Conservation (phyloP, 2,113 vertebrate genomes). For the Bubo scandiacus region DNA sequence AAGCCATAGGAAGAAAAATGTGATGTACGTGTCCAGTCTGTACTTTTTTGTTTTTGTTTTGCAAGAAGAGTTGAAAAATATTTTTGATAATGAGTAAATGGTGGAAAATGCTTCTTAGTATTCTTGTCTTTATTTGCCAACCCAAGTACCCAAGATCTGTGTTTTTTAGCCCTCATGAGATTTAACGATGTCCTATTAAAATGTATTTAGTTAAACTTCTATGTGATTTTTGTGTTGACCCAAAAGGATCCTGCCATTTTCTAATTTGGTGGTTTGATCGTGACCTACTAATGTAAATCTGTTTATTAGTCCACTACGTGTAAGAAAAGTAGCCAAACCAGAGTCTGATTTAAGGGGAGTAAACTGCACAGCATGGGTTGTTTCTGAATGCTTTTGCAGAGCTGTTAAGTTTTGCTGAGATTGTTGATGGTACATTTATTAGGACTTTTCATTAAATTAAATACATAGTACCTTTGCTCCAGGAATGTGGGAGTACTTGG, state of each 20-base stretch:
- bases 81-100: constrained; percentile 95
- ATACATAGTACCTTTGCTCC: constrained; percentile 45
- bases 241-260: constrained; percentile 67
- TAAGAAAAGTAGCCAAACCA: constrained; percentile 43
- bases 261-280: constrained; percentile 53
- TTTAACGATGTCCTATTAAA: constrained; percentile 77
- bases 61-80: constrained; percentile 91
- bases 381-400: constrained; percentile 49
- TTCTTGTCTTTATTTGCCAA: constrained; percentile 87
- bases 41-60: constrained; percentile 85
- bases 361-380: neutral
- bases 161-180: constrained; percentile 71
- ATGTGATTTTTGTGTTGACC: constrained; percentile 81
- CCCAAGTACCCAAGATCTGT: constrained; percentile 75
- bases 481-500: constrained; percentile 30
- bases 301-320: constrained; percentile 52
- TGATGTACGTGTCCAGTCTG: constrained; percentile 85
- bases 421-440: constrained; percentile 64
- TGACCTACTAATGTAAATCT: constrained; percentile 66
- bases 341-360: neutral
- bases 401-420: constrained; percentile 56
- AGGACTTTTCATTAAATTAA: constrained; percentile 57
- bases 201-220: constrained; percentile 79
- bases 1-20: constrained; percentile 93
- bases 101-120: constrained; percentile 87